These are phyloP conservation scores for Scomber scombrus DNA, from an alignment of 2,113 vertebrate species.

Conservation along the genomic window DNA sequence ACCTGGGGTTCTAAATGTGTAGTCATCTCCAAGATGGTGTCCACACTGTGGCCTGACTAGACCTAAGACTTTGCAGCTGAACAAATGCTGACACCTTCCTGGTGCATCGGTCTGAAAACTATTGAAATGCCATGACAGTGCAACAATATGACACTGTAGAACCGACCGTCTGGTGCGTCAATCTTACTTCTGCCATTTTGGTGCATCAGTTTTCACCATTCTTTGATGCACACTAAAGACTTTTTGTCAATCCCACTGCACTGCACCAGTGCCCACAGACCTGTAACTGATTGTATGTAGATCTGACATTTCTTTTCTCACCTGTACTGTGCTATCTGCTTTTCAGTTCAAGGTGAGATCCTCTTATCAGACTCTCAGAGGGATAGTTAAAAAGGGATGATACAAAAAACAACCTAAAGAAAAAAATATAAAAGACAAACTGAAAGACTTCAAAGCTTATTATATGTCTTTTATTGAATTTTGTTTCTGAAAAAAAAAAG, in stretches of 20 bases:
- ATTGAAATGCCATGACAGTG: conserved; percentile 65
- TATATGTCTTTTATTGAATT: conserved; percentile 90
- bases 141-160: conserved; percentile 65
- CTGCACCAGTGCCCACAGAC: conserved; percentile 95
- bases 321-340: conserved; percentile 91
- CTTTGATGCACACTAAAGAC: conserved; percentile 88
- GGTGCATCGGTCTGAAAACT: conserved; percentile 49
- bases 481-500: conserved; percentile 90
- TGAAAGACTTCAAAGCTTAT: conserved; percentile 85
- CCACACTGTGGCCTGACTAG: conserved; percentile 53
- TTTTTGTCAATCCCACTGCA: conserved; percentile 90
- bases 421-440: conserved; percentile 64
- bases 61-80: conserved; percentile 55
- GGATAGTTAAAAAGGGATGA: conserved; percentile 64
- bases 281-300: conserved; percentile 95
- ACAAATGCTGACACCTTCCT: conserved; percentile 31
- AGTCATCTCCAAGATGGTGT: conserved; percentile 61
- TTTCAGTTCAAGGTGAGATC: conserved; percentile 85
- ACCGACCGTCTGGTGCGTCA: conserved; percentile 60
- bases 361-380: conserved; percentile 86
- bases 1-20: conserved; percentile 56
- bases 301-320: conserved; percentile 86
- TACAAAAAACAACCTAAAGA: conserved; percentile 53
- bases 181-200: conserved; percentile 70
- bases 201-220: conserved; percentile 74